These are phyloP conservation scores for Solenodon paradoxus DNA, from an alignment of 2,113 vertebrate genomes.

Conservation along the genomic window DNA sequence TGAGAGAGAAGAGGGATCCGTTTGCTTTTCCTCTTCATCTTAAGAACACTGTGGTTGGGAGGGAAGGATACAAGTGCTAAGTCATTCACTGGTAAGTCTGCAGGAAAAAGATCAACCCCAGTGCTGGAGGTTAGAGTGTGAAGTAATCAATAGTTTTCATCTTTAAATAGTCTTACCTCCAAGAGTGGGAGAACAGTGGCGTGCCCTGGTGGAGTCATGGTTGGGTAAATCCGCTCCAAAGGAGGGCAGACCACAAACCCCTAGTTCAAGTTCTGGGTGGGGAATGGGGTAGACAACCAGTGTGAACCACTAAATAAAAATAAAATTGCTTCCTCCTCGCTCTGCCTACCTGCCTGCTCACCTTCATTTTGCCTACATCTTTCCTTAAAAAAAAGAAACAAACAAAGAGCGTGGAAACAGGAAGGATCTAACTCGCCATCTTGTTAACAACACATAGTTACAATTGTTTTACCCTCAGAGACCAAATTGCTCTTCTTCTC, in stretches of 20 bases:
- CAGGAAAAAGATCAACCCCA: neutral
- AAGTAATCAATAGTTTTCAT: neutral
- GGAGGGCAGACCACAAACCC: too few relatives aligned
- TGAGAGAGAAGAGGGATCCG: neutral
- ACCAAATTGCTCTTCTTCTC: neutral
- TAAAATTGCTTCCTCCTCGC: too few relatives aligned
- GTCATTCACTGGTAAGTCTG: neutral
- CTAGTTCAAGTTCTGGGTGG: too few relatives aligned
- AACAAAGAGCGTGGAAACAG: too few relatives aligned
- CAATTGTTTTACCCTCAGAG: neutral
- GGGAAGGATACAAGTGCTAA: neutral
- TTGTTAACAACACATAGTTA: neutral
- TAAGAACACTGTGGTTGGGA: neutral
- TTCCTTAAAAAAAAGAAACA: too few relatives aligned
- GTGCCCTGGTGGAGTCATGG: too few relatives aligned
- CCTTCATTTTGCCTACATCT: too few relatives aligned
- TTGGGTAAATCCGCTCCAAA: too few relatives aligned
- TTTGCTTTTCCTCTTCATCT: neutral
- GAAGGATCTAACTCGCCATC: neutral
- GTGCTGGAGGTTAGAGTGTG: neutral
- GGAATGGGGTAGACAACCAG: too few relatives aligned
- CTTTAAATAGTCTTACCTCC: neutral
- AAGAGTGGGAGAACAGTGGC: neutral
- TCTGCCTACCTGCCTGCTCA: too few relatives aligned
- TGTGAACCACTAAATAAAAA: too few relatives aligned